A percentile compares a stretch with the other conserved stretches of the same genome.
Conservation (phyloP, 2,797 vertebrate species). For the Echeneis naucrates region DNA sequence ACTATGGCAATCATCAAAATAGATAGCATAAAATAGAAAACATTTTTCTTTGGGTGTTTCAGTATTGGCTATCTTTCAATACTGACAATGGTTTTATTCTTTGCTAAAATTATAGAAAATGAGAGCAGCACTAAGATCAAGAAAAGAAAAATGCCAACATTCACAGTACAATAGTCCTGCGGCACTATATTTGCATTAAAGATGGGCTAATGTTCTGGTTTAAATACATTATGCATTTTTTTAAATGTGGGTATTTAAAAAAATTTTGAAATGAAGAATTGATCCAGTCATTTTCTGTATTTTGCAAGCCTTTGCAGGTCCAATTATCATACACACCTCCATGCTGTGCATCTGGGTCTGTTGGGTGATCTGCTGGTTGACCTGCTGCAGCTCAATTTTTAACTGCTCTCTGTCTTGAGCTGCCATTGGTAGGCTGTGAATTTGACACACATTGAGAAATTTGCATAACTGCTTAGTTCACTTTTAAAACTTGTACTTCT, state of each 20-base stretch:
- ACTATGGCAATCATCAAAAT: conserved; percentile 5
- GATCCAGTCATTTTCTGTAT: neutral
- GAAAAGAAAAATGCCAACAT: too few relatives aligned
- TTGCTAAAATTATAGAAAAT: neutral
- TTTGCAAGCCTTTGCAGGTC: neutral
- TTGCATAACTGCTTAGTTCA: neutral
- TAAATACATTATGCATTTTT: neutral
- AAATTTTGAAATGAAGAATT: neutral
- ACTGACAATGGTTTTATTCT: neutral
- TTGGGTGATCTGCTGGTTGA: conserved; percentile 96
- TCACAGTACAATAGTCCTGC: too few relatives aligned
- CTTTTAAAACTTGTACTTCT: neutral
- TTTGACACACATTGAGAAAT: neutral
- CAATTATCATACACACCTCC: conserved; percentile 84
- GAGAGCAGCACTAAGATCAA: neutral
- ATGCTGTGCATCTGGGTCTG: conserved; percentile 94
- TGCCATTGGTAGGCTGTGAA: conserved; percentile 81
- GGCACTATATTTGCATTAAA: too few relatives aligned
- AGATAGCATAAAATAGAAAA: neutral
- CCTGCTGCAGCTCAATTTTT: conserved; percentile 96
- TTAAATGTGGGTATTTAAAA: neutral
- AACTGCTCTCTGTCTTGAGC: conserved; percentile 92
- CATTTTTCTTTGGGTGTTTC: conserved; percentile 3
- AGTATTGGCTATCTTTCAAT: neutral
- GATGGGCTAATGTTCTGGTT: too few relatives aligned